Conservation (phyloP, 2,797 vertebrate genomes). For the Paguma larvata region DNA sequence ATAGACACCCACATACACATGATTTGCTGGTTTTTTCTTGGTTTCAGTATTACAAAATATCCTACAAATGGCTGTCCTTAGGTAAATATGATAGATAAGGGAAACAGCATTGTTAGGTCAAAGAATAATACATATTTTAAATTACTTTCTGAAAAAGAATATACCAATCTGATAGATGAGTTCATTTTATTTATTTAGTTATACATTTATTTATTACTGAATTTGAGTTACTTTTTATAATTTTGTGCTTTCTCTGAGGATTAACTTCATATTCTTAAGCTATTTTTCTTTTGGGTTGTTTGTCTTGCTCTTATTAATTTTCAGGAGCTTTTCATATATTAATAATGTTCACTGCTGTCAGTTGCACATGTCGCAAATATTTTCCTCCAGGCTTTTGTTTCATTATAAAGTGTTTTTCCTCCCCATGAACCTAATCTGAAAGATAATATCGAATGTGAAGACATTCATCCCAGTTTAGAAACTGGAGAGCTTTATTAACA, state of each 20-base stretch:
- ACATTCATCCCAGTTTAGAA: not conserved
- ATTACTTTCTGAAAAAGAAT: conserved; percentile 9
- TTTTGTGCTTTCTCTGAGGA: not conserved
- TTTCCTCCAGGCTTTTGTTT: not conserved
- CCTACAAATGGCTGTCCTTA: not conserved
- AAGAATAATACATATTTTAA: conserved; percentile 16
- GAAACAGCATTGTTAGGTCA: not conserved
- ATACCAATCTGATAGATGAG: not conserved
- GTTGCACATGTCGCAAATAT: not conserved
- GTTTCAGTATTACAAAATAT: not conserved
- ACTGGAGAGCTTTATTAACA: not conserved
- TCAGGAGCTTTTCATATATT: not conserved
- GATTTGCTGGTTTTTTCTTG: not conserved
- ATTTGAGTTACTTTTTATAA: not conserved
- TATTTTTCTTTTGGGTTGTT: not conserved
- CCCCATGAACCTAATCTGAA: conserved; percentile 9
- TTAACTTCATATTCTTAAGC: not conserved
- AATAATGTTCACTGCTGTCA: not conserved
- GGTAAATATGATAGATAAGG: not conserved
- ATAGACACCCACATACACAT: not conserved
- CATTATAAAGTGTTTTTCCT: not conserved
- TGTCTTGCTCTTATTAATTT: not conserved
- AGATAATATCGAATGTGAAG: conserved; percentile 9
- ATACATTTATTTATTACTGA: not conserved
- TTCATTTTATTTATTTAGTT: not conserved